Conservation (phyloP, 2,113 vertebrate genomes). For the Calyptommatus sinebrachiatus region DNA sequence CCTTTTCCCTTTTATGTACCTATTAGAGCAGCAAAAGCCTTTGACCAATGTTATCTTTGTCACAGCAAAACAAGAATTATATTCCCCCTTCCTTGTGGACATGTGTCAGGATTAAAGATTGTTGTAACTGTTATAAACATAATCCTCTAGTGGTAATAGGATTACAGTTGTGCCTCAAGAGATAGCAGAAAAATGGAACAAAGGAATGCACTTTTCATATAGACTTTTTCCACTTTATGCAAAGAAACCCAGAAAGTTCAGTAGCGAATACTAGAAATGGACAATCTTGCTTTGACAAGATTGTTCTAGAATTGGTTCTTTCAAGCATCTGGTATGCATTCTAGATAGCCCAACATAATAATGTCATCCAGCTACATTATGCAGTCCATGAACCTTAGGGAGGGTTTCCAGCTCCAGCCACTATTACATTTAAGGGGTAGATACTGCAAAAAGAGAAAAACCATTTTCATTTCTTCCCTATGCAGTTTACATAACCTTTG, state of each 20-base stretch:
- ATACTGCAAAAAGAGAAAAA: no score
- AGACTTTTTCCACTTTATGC: neutral
- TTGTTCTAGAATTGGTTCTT: neutral
- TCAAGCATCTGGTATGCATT: neutral
- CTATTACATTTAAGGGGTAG: no score
- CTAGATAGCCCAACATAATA: no score
- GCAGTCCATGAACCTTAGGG: no score
- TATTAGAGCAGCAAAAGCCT: neutral
- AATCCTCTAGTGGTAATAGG: constrained; percentile 44
- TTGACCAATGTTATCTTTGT: neutral
- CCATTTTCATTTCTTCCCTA: no score
- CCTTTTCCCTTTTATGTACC: no score
- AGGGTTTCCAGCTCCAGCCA: no score
- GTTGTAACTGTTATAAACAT: constrained; percentile 41
- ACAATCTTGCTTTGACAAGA: neutral
- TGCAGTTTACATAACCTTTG: no score
- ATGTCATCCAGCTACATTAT: no score
- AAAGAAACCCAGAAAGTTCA: neutral
- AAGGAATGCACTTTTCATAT: neutral
- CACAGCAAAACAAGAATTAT: neutral
- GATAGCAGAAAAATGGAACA: constrained; percentile 45
- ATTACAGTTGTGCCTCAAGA: constrained; percentile 47
- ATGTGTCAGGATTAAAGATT: constrained; percentile 41
- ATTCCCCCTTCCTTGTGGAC: neutral
- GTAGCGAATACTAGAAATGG: neutral